A percentile compares a stretch with the other conserved stretches of the same genome.
These are phyloP conservation scores for Entomyzon cyanotis DNA, from an alignment of 2,113 vertebrate species.

Conservation along the genomic window DNA sequence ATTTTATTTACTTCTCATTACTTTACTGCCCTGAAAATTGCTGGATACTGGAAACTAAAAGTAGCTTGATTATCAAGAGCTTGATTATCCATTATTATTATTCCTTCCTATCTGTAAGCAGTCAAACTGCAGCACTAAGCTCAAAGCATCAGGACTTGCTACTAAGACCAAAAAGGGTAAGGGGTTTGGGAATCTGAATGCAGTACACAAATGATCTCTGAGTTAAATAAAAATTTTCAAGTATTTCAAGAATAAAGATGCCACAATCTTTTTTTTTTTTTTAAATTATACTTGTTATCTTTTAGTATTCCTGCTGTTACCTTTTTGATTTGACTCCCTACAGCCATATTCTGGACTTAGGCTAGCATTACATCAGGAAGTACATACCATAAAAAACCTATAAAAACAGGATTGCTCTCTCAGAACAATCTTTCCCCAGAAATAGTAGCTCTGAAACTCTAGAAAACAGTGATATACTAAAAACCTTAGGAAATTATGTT, in stretches of 20 bases:
- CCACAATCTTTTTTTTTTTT: neutral
- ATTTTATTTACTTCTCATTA: neutral
- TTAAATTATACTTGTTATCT: neutral
- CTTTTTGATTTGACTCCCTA: neutral
- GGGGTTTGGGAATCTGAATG: neutral
- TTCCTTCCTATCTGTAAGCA: neutral
- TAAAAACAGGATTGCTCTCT: neutral
- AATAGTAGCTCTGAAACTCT: neutral
- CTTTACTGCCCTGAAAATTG: neutral
- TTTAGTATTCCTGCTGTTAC: neutral
- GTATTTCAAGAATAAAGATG: neutral
- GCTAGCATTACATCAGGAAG: neutral
- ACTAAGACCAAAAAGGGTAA: neutral
- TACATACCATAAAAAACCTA: neutral
- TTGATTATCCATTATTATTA: neutral
- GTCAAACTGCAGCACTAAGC: neutral
- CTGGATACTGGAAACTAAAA: neutral
- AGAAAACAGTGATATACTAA: neutral
- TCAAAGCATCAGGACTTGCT: neutral
- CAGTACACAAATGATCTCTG: neutral
- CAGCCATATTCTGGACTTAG: neutral
- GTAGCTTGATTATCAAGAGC: neutral
- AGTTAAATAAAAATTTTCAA: neutral
- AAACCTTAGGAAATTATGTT: neutral
- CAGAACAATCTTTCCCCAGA: neutral